phyloP scores from a whole-genome alignment of 2,797 vertebrate species.

The Mormyrops boulengeri region DNA sequence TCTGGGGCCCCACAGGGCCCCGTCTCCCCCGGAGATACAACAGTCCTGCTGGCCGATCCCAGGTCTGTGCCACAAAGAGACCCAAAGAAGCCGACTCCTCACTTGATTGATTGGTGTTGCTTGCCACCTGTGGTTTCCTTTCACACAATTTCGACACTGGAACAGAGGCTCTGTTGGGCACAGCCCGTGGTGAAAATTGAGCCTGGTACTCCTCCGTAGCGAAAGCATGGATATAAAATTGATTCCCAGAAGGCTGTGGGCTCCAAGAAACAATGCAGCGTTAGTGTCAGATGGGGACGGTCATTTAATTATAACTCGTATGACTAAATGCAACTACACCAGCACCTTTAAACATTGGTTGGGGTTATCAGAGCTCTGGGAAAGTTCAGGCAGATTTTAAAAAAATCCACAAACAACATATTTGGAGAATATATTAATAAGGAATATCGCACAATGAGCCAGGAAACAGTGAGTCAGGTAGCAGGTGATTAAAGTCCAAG shows the following conservation, averaged over 20 bases:
- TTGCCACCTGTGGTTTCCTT: constrained; percentile 3
- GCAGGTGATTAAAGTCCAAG: neutral
- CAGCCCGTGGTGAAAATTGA: neutral
- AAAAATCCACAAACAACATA: neutral
- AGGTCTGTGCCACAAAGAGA: neutral
- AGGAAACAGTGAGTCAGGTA: neutral
- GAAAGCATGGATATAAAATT: neutral
- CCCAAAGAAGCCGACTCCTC: neutral
- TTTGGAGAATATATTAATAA: neutral
- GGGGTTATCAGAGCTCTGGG: neutral
- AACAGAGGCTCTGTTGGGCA: neutral
- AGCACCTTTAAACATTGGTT: neutral
- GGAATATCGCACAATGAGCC: neutral
- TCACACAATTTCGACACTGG: neutral
- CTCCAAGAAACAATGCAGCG: neutral
- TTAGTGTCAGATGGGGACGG: neutral
- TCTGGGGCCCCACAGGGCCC: neutral
- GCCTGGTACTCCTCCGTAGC: neutral
- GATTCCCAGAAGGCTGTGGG: neutral
- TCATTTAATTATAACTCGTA: neutral
- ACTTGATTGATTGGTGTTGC: constrained; percentile 14
- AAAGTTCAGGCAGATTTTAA: neutral
- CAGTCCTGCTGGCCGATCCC: neutral
- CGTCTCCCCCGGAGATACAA: neutral
- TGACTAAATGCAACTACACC: neutral